Evolutionary conservation across 2,113 vertebrate genomes (phyloP).

Genomic region (Paramisgurnus dabryanus): DNA sequence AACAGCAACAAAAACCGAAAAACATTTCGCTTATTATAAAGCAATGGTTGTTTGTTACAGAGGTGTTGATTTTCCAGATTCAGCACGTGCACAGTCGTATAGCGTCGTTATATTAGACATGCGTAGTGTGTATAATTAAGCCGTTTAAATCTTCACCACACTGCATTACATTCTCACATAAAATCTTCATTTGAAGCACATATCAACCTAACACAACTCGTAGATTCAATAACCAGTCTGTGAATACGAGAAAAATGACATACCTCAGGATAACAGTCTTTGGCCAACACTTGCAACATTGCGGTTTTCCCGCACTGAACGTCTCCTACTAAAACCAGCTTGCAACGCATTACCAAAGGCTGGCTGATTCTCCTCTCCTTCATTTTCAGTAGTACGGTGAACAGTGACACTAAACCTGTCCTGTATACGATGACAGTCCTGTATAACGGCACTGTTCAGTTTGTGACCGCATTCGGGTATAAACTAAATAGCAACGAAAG

Average conservation of each 20-base stretch:
- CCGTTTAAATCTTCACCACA: background rate
- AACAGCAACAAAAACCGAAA: too few relatives aligned
- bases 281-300: slow-evolving; percentile 94
- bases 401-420: background rate
- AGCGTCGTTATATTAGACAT: too few relatives aligned
- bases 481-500: slow-evolving; percentile 1
- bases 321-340: slow-evolving; percentile 91
- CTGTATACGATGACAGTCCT: background rate
- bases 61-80: background rate
- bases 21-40: too few relatives aligned
- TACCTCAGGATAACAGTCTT: slow-evolving; percentile 97
- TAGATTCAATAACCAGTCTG: background rate
- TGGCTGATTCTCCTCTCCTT: slow-evolving; percentile 85
- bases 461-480: background rate
- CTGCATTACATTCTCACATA: background rate
- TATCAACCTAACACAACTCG: background rate
- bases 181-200: background rate
- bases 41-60: background rate
- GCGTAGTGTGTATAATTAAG: background rate
- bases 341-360: slow-evolving; percentile 85
- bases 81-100: slow-evolving; percentile 7
- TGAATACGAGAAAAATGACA: slow-evolving; percentile 45
- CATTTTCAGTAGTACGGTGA: slow-evolving; percentile 70
- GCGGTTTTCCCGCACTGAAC: slow-evolving; percentile 97
- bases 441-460: slow-evolving; percentile 20